These are phyloP conservation scores for Polylopha cassiicola DNA, from an alignment of 2,888 invertebrate genomes.

Conservation along the genomic window DNA sequence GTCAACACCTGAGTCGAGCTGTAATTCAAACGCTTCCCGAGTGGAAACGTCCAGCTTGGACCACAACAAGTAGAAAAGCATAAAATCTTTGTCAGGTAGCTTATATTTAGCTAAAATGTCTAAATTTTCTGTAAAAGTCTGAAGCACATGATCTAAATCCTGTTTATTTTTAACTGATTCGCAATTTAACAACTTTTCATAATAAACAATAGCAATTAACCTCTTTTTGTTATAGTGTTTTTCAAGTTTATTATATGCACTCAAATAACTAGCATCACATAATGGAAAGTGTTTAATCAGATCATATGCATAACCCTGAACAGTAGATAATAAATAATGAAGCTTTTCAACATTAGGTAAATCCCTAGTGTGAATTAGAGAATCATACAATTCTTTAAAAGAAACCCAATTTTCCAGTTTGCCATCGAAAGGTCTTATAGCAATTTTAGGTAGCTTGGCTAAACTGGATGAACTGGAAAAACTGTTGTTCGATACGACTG, in stretches of 20 bases:
- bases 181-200: slow-evolving; percentile 1
- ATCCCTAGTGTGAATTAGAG: neutral
- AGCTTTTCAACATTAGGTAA: neutral
- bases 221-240: slow-evolving; percentile 1
- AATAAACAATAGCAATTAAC: slow-evolving; percentile 1
- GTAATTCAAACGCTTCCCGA: neutral
- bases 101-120: neutral
- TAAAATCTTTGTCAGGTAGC: neutral
- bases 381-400: neutral
- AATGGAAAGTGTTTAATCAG: too few species aligned
- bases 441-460: too few species aligned
- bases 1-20: too few species aligned
- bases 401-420: neutral
- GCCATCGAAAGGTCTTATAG: too few species aligned
- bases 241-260: too few species aligned
- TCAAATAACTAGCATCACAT: too few species aligned
- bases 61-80: neutral
- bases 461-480: too few species aligned
- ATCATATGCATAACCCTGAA: too few species aligned
- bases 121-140: neutral
- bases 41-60: too few species aligned
- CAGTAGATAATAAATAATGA: too few species aligned
- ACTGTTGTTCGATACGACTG: too few species aligned
- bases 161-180: slow-evolving; percentile 1
- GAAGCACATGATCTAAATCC: too few species aligned